Base-by-base conservation (phyloP, 2,888 invertebrate genomes). In the Phasia obesa region DNA sequence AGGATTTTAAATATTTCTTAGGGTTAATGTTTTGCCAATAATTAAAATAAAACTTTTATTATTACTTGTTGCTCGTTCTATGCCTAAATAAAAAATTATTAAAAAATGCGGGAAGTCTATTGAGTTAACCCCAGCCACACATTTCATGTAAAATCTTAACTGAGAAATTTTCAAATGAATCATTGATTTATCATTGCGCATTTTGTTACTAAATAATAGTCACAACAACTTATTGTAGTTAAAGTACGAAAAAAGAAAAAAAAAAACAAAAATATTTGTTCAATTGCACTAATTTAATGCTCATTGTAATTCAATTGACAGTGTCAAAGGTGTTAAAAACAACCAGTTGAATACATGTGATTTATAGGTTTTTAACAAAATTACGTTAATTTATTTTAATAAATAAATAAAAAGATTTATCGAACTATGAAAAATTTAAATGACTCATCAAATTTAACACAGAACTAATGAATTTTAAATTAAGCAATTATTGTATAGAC, bases 251-350 rank as follows among this genome's bases (percentile, higher is more conserved):
- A n/a, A 35, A 47, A 35, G 38, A 13, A 21, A 23, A 60, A 15
- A 19, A 31, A 19, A 21, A 53, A n/a, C 13, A 21, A 53, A 49
- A 27, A 15, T 31, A 19, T 19, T 65, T 69, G 19, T 27, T 42
- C 42, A 23, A 55, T 75, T 65, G 19, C 35, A 44, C 15, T 55
- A 23, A 77, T 47, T 55, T 69, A 21, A 59, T 4, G 5, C 9
- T 21, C 27, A 76, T 62, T 78, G 44, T 51, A 51, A 27, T 38
- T 64, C 57, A 82, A 82, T 74, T 78, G 82, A 7, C 51, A 57
- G 59, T 51, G 82, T 78, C 78, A 82, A 70, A 82, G 74, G 73
- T 73, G 69, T 69, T 27, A 71, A 67, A 23, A 67, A 23, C 53
- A 71, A 76, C 53, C 31, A 81, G 13, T 65, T 38, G 19, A 55